phyloP scores from a whole-genome alignment of 1,140 invertebrate genomes.

The Hylyphantes graminicola region DNA sequence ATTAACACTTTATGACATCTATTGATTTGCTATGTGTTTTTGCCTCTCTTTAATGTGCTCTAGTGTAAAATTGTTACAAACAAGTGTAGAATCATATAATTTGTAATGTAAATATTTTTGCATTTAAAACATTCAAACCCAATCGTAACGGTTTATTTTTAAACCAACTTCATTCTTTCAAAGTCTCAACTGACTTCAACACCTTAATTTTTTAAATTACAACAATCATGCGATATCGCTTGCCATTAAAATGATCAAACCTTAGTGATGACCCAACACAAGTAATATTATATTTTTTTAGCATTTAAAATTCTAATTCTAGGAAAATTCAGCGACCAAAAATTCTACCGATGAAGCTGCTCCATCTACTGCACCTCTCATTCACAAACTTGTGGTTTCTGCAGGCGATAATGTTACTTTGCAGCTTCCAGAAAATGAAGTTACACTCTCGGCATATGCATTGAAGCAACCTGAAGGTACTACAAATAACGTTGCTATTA shows the following conservation, averaged over 20 bases:
- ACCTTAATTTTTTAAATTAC: no score
- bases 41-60: background rate
- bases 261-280: no score
- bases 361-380: constrained; percentile 65
- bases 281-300: background rate
- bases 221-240: no score
- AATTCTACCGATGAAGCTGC: constrained; percentile 16
- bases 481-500: no score
- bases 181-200: no score
- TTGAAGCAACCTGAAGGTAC: constrained; percentile 72
- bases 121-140: no score
- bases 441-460: constrained; percentile 82
- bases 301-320: background rate
- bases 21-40: background rate
- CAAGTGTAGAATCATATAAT: background rate
- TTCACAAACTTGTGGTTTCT: constrained; percentile 80
- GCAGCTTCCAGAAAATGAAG: constrained; percentile 81
- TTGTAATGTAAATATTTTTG: no score
- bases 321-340: constrained; percentile 34
- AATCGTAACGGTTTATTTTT: no score
- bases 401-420: constrained; percentile 77
- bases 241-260: no score
- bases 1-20: background rate
- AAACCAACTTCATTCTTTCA: no score
- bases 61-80: background rate